Evolutionary conservation across 2,888 invertebrate genomes (phyloP), one percentile per base, ranked within the genome.

Genomic region (Podotricha telesiphe): DNA sequence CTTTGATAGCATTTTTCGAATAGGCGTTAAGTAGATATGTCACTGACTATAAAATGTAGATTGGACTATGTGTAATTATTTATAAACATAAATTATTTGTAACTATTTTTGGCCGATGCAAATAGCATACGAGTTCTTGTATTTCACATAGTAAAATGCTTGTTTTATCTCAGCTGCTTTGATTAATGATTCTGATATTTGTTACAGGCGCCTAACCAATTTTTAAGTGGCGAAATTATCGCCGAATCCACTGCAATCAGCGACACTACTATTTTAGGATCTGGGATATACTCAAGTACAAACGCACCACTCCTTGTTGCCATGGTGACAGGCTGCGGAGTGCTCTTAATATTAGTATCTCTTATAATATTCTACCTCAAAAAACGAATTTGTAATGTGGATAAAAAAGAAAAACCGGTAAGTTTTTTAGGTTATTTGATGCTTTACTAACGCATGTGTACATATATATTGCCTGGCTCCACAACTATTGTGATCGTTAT

Each of bases 361-460:
- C 71, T 87, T 37, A 75, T 86, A 48, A 75, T 88, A 58, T 82
- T 86, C 77, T 91, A 87, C 78, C 77, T 91, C 68, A 87, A 84
- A 70, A 86, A 83, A 79, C 80, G 88, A 13, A 85, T 86, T 55
- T 84, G 89, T 65, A 83, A 82, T n/a, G 85, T 87, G 11, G 86
- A 90, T 70, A 88, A 89, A 48, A 93, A 92, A 84, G 80, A 87
- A 10, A 86, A 89, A 77, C 92, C 91, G 81, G 93, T 93, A 85
- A 85, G 81, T 67, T 47, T 62, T 66, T 51, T 50, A 8, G 5
- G 19, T 1, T 59, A 48, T 22, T 47, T 63, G 53, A 19, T 62
- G 65, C 59, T 67, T 51, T 40, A 53, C 20, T 45, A 50, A 62
- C 17, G n/a, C 58, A 22, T 45, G n/a, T 48, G 20, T 20, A 51